Base-by-base conservation (phyloP, 2,113 vertebrate genomes). In the Planiliza haematocheilus region DNA sequence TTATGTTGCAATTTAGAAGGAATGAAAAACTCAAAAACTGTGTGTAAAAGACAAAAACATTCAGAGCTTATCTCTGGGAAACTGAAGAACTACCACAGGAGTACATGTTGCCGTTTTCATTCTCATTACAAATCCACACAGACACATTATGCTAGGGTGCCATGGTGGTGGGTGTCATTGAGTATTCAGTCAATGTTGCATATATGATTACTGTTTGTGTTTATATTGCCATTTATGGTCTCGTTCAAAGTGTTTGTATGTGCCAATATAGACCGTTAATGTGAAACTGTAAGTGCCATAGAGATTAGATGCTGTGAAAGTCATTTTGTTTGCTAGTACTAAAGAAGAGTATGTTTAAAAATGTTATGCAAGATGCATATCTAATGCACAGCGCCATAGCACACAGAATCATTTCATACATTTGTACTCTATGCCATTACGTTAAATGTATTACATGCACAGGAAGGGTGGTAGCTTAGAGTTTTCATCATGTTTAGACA, bases 291-390 rank as follows among this genome's bases (percentile, higher is more conserved):
- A 8, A 70, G 16, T 30, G 24, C 24, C 30, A 49, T 17, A 38
- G 18, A 51, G 17, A 46, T n/a, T 16, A 77, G 57, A 84, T 73
- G 58, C 46, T 80, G 82, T 80, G 62, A 79, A 71, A 57, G 53
- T 53, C 51, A 37, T 30, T 30, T 30, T 30, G 24, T 30, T 30
- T 30, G 24, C 24, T 36, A n/a, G 17, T 21, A 20, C 13, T 30
- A 18, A 59, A 60, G 39, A 10, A n/a, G 4, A 38, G 39, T 30
- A n/a, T 51, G n/a, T 60, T 60, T 18, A 48, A 10, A 20, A 14
- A 1, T 30, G 24, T 30, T 30, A 30, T 30, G 24, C 7, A 13
- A 41, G 34, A 14, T 18, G 8, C 30, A 24, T 3, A 36, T 51
- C 11, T 34, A 16, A 42, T 43, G 53, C 10, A 50, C 37, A 36